A percentile compares a stretch with the other conserved stretches of the same genome.
Evolutionary conservation across 1,140 invertebrate genomes (phyloP).

Genomic region (Pentalonia nigronervosa): DNA sequence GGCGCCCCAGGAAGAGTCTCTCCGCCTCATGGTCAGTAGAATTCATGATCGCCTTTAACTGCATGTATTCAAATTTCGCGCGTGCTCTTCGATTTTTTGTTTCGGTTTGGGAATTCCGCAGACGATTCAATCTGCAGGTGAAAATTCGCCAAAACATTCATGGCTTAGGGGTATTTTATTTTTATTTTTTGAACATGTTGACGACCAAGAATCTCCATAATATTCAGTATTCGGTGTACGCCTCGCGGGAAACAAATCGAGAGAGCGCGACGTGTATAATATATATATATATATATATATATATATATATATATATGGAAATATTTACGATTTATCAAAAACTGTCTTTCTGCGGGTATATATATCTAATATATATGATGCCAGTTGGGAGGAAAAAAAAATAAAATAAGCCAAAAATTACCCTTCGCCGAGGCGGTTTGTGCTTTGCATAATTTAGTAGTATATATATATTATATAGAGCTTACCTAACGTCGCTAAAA

Average conservation of each 20-base stretch:
- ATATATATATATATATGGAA: background rate
- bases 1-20: conserved; percentile 32
- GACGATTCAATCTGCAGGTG: background rate
- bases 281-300: background rate
- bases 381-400: background rate
- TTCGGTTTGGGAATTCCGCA: background rate
- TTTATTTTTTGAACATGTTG: background rate
- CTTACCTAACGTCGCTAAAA: background rate
- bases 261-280: background rate
- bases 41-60: background rate
- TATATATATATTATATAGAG: background rate
- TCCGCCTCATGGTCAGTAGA: conserved; percentile 42
- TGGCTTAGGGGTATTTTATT: background rate
- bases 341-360: background rate
- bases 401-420: conserved; percentile 32
- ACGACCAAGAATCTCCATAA: background rate
- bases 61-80: background rate
- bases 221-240: background rate
- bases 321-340: background rate
- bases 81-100: background rate
- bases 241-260: background rate
- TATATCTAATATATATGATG: background rate
- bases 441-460: conserved; percentile 32
- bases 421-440: background rate
- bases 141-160: background rate